Evolutionary conservation across 2,888 invertebrate genomes (phyloP), one percentile per base, ranked within the genome.

Genomic region (Lasioglossum malachurum): DNA sequence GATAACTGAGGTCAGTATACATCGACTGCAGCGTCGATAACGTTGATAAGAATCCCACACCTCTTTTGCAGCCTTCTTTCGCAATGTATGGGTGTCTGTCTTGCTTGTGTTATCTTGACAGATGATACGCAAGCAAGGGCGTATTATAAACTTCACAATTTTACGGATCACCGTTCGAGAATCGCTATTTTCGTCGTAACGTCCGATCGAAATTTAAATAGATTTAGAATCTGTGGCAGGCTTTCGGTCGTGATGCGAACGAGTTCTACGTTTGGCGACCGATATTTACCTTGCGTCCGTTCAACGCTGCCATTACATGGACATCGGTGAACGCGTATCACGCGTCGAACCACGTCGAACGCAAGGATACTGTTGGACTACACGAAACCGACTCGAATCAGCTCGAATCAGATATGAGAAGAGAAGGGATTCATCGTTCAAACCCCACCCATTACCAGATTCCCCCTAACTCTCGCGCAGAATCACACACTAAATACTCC

Each of bases 401-500:
- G 79, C 83, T 89, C 85, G 87, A 77, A 87, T 82, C 84, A 80
- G 80, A 86, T 83, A 82, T 74, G 81, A 77, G 85, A 41, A 82
- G 83, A 87, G 90, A 77, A 84, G 86, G 87, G 90, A 86, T 85
- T 89, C 83, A 87, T 90, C 78, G 83, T 83, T 71, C 75, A 75
- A 76, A 90, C 90, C 90, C 90, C 90, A 90, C 90, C 90, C 90
- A 89, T 88, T 75, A 81, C 80, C 78, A 78, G 64, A 78, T 80
- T 57, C 75, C 78, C 83, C 82, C 85, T 38, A 79, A 69, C 71
- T 38, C 79, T 83, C 85, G 82, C 89, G 86, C 88, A 86, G 86
- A 88, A 83, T 88, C 84, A 85, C 80, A 71, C 82, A 82, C 78
- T 75, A 41, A 80, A 84, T 82, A 67, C 57, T 80, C 27, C 53